Evolutionary conservation across 2,113 vertebrate genomes (phyloP).

Genomic region (Catharus bicknelli): DNA sequence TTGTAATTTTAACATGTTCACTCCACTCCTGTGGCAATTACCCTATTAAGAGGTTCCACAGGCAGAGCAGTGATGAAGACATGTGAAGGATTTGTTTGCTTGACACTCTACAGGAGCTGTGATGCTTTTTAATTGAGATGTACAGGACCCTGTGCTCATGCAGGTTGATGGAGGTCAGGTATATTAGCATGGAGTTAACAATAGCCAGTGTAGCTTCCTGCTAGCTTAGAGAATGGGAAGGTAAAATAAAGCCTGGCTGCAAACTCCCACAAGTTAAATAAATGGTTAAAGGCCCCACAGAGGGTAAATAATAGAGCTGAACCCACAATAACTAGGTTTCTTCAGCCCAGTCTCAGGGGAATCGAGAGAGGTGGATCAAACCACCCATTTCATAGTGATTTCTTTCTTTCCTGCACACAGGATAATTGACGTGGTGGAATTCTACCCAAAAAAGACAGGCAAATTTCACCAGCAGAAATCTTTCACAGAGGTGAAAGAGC

Average conservation of each 20-base stretch:
- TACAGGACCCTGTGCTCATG: not conserved
- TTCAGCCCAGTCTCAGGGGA: not conserved
- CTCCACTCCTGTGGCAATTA: not conserved
- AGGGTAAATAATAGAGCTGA: not conserved
- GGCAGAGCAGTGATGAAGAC: not conserved
- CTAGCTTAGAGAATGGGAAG: not conserved
- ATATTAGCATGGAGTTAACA: not conserved
- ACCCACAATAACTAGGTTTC: not conserved
- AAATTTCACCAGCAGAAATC: not conserved
- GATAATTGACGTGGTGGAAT: fast-evolving
- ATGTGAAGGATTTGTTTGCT: not conserved
- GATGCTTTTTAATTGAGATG: not conserved
- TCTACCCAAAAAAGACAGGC: not conserved
- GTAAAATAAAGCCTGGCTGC: not conserved
- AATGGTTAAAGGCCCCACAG: not conserved
- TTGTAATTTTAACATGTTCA: not conserved
- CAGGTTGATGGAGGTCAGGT: not conserved
- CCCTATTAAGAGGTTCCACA: not conserved
- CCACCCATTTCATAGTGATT: not conserved
- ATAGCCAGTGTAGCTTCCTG: not conserved
- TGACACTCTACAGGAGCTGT: not conserved
- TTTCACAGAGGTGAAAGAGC: not conserved
- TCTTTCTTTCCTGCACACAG: not conserved
- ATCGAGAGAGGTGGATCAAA: not conserved
- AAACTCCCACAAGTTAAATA: not conserved